Percentiles rank a stretch among this genome's conserved stretches.
Conservation (phyloP, 35 echinoderm and acorn worm species). For the Ophioderma brevispina region DNA sequence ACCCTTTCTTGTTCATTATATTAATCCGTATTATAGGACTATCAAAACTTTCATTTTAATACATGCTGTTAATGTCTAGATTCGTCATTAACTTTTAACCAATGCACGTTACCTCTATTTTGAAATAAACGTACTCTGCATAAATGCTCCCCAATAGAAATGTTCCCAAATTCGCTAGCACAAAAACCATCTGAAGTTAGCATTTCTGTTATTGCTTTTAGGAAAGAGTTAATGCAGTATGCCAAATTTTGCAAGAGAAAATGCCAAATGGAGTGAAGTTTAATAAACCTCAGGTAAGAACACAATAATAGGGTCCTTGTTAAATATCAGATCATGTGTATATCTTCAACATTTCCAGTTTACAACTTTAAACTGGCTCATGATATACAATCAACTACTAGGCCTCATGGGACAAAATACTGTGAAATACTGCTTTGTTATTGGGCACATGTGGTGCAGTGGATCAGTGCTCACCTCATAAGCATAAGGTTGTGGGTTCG, state of each 20-base stretch:
- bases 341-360: not conserved
- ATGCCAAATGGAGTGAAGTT: constrained; percentile 54
- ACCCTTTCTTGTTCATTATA: too few species aligned
- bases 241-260: constrained; percentile 43
- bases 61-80: too few species aligned
- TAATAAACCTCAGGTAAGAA: constrained; percentile 55
- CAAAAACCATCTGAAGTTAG: too few species aligned
- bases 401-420: not conserved
- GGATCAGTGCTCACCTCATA: not conserved
- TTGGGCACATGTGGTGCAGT: not conserved
- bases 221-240: constrained; percentile 42
- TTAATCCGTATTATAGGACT: too few species aligned
- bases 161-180: too few species aligned
- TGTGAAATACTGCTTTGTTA: not conserved
- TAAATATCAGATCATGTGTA: not conserved
- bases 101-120: too few species aligned
- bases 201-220: too few species aligned
- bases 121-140: too few species aligned
- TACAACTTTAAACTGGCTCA: not conserved
- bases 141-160: too few species aligned
- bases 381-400: not conserved
- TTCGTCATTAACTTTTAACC: too few species aligned
- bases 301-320: not conserved
- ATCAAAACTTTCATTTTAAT: too few species aligned
- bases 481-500: not conserved